Evolutionary conservation across 2,113 vertebrate genomes (phyloP), one percentile per base, ranked within the genome.

Genomic region (Microcebus jonahi): DNA sequence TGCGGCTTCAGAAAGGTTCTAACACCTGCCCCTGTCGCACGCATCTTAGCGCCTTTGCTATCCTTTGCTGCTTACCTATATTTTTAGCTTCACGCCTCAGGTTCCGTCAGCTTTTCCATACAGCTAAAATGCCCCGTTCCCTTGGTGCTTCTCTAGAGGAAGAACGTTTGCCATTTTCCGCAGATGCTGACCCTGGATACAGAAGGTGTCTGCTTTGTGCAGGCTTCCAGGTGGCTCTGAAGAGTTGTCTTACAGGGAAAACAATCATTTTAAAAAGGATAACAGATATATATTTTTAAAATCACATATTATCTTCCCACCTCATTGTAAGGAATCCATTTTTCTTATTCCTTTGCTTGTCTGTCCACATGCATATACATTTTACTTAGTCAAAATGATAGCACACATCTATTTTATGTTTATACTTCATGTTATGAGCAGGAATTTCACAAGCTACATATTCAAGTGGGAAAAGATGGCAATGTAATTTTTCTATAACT

Each of bases 1-100:
- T 48, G 77, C 63, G 90, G 14, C 91, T 80, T 89, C 63, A 21
- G 79, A 80, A 93, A 93, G 63, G n/a, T 61, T 84, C 88, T 68
- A 80, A 59, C 73, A 48, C 83, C 91, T 75, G 73, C 45, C 93
- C 82, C 75, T 36, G 71, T 57, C 61, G 90, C 81, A 59, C 68
- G 29, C 23, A 18, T 71, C 70, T 97, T 93, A 84, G 71, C 94
- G 29, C 97, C 93, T 95, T 59, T 90, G 73, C 70, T 77, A 14
- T 88, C 97, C 90, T 76, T 89, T 90, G 53, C 65, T n/a, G 76
- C 75, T 55, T 76, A 79, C 73, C 71, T 90, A 0, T 93, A 97
- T 97, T 97, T 97, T 97, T 95, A 95, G 93, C 87, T 95, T 97
- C 55, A 76, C 96, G 94, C 95, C 90, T 93, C 55, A 42, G 50